Evolutionary conservation across 2,797 vertebrate genomes (phyloP), one percentile per base, ranked within the genome.

Genomic region (Calcarius lapponicus): DNA sequence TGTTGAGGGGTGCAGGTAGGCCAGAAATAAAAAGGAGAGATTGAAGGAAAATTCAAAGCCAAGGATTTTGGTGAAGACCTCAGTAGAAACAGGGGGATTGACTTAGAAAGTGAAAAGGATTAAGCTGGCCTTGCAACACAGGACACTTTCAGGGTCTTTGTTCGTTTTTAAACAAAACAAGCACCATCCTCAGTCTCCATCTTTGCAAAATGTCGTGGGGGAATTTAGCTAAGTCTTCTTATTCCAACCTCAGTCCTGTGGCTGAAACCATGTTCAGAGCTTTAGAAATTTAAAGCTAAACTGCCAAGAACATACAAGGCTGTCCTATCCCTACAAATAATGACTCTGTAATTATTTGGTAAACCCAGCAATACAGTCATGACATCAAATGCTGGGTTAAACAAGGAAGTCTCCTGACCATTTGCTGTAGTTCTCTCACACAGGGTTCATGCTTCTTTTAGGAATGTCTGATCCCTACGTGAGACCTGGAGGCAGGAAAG

Each of bases 401-500:
- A 74, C 64, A 87, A 64, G 74, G 71, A 93, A 56, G 47, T 91
- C 43, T 88, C 80, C 66, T 79, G 54, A 50, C 83, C 48, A 3
- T 75, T 80, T 88, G 11, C 70, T 86, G 17, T 40, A 70, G 79
- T 92, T 93, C 74, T 62, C 70, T 86, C 88, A 79, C 54, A 54
- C 20, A 47, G 36, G 20, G 20, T 56, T 90, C 66, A 38, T 17
- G 40, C 31, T 84, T 84, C 88, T 66, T 88, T 88, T 65, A 90
- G 87, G 90, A 90, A 76, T 60, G 25, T 92, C 92, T 91, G 87
- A 93, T 95, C 66, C 56, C 58, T 64, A 40, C 1, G 0, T 84
- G 93, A 88, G 86, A 94, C 65, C 70, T 66, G 48, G 69, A 91
- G 73, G 24, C 40, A 93, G 76, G 45, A 95, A 91, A 90, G 70